Base-by-base conservation (phyloP, 2,797 vertebrate species). In the Tragopan temminckii region DNA sequence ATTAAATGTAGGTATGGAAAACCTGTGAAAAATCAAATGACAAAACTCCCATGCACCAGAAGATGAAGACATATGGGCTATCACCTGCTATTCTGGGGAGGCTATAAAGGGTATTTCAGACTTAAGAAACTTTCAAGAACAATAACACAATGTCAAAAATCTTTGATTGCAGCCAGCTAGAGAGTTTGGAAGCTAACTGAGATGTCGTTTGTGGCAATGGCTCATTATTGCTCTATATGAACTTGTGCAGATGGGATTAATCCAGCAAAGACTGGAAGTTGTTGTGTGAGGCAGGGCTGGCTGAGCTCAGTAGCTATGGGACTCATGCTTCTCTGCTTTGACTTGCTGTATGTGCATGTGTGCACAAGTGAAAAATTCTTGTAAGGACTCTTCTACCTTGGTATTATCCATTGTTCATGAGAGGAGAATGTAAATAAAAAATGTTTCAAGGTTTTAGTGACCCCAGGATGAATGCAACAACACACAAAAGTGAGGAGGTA, bases 181-280 rank as follows among this genome's bases (percentile, higher is more conserved):
- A 91, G 86, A 43, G 25, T 71, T 78, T 46, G 33, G 12, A 45
- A 71, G 25, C 24, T n/a, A 36, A 48, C 8, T 8, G 25, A 88
- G 38, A 29, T 50, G 10, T 46, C 9, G 5, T 19, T 70, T 61
- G 9, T 75, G 25, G 74, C 57, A 68, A 29, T n/a, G 66, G 27
- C 75, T 96, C 19, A 7, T 80, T 94, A 89, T 96, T 90, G 68
- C 46, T 95, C 77, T 90, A 33, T 12, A 27, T 85, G 95, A 87
- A n/a, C 43, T 66, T 94, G 55, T 74, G 8, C 6, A 12, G 46
- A 35, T 91, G 72, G 45, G 50, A 68, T 87, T 88, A 40, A 94
- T 95, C 86, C 91, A 85, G 89, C 64, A 62, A 80, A 89, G 74
- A 57, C 75, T 86, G 58, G 91, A 93, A 19, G 46, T 77, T 93